phyloP scores from a whole-genome alignment of 2,888 invertebrate genomes.

The Thelaira solivaga region DNA sequence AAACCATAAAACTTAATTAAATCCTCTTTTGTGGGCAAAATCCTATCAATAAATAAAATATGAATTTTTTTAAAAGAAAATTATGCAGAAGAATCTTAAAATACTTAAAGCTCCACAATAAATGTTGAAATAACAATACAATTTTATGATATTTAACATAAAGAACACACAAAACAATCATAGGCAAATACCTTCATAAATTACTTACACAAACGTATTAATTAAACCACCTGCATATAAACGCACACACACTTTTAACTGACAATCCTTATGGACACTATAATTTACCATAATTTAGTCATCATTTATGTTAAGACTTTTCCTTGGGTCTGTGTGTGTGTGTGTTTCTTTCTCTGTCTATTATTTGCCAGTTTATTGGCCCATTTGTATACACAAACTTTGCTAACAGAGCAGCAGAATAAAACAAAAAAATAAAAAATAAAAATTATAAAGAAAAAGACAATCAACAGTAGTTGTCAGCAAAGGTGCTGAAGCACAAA shows the following conservation, averaged over 20 bases:
- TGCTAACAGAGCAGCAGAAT: background rate
- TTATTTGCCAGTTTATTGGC: background rate
- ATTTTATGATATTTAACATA: background rate
- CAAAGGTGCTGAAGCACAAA: constrained; percentile 71
- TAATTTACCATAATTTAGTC: constrained; percentile 70
- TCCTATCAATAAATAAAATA: background rate
- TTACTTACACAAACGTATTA: no score
- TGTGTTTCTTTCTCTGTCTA: background rate
- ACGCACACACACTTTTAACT: constrained; percentile 1
- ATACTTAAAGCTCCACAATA: background rate
- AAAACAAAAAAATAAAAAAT: background rate
- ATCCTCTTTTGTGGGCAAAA: background rate
- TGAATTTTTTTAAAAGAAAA: background rate
- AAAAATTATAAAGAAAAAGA: background rate
- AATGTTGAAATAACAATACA: constrained; percentile 15
- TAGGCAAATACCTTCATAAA: background rate
- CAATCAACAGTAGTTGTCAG: constrained; percentile 39
- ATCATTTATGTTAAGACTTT: constrained; percentile 50
- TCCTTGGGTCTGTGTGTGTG: no score
- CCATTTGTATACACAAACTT: background rate
- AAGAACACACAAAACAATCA: background rate
- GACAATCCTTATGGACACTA: constrained; percentile 66
- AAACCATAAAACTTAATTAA: background rate
- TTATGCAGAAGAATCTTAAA: background rate
- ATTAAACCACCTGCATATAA: no score